Evolutionary conservation across 2,888 invertebrate species (phyloP).

Genomic region (Ashinkailepas kermadecensis): DNA sequence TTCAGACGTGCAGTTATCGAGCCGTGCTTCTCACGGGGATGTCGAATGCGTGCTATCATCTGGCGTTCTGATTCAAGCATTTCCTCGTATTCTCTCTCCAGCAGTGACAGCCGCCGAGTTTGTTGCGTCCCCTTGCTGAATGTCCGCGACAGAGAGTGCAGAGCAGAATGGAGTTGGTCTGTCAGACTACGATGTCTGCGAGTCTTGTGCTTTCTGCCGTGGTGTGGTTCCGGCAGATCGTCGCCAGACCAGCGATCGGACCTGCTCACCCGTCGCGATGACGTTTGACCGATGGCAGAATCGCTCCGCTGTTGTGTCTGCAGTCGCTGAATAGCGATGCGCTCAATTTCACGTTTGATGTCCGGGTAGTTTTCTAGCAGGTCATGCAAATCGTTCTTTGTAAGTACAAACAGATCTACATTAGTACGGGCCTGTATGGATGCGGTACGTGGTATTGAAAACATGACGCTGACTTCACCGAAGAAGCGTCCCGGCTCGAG

Average conservation of each 20-base stretch:
- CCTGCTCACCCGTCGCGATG: background rate
- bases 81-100: background rate
- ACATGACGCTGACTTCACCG: slow-evolving; percentile 8
- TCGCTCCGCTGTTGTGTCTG: background rate
- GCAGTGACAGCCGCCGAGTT: background rate
- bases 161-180: too few relatives aligned
- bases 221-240: background rate
- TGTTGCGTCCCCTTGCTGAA: background rate
- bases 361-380: background rate
- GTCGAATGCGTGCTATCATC: too few relatives aligned
- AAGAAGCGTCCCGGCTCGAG: background rate
- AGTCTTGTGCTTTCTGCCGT: background rate
- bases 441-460: background rate
- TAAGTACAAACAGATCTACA: background rate
- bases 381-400: background rate
- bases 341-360: background rate
- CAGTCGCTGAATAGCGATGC: background rate
- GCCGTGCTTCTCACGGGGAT: background rate
- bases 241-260: background rate
- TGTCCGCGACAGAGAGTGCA: background rate
- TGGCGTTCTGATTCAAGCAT: background rate
- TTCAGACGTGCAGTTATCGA: background rate
- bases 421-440: background rate
- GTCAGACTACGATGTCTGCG: background rate
- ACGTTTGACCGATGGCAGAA: background rate